These are phyloP conservation scores for Nannoperca obscura DNA, from an alignment of 2,797 vertebrate genomes.

Conservation along the genomic window DNA sequence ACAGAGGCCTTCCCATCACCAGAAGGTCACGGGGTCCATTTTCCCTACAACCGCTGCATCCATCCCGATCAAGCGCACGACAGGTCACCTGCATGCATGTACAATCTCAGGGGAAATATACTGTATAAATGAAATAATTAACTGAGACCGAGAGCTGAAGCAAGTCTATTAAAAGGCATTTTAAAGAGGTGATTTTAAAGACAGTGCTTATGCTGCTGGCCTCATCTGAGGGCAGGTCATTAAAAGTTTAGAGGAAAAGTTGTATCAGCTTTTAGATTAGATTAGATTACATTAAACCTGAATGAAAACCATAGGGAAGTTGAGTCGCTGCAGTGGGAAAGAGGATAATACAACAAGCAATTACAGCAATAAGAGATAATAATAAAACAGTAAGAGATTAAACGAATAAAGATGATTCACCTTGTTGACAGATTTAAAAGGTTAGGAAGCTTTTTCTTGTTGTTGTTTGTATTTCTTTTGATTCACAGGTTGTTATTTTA, in stretches of 20 bases:
- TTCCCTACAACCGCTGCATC: background rate
- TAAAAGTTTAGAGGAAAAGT: conserved; percentile 46
- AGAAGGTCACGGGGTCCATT: conserved; percentile 28
- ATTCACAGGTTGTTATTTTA: background rate
- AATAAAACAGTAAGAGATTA: conserved; percentile 11
- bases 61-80: background rate
- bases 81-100: background rate
- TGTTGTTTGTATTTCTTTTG: background rate
- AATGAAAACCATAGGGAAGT: conserved; percentile 24
- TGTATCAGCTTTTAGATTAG: conserved; percentile 26
- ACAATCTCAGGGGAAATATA: conserved; percentile 29
- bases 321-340: background rate
- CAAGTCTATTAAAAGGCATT: conserved; percentile 41
- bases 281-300: conserved; percentile 34
- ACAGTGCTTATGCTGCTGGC: conserved; percentile 8
- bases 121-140: conserved; percentile 29
- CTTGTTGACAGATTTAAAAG: conserved; percentile 10
- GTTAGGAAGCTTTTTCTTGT: background rate
- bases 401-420: background rate
- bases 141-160: conserved; percentile 15
- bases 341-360: conserved; percentile 12
- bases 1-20: background rate
- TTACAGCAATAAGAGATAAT: conserved; percentile 16
- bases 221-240: conserved; percentile 40
- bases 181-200: conserved; percentile 38